phyloP scores from a whole-genome alignment of 2,888 invertebrate genomes.

The Drosophila crucigera region DNA sequence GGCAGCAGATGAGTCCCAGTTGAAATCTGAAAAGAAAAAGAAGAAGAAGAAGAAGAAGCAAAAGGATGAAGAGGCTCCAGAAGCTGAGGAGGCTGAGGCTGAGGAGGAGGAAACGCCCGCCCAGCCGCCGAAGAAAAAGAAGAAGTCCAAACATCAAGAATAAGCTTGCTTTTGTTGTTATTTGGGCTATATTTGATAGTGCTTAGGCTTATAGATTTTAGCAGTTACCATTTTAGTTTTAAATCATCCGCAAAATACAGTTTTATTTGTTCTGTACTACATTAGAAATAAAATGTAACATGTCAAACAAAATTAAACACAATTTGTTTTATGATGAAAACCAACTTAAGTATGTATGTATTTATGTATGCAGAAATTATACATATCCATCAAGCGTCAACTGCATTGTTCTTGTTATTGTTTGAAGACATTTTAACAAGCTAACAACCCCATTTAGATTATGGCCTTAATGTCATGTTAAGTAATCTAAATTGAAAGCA shows the following conservation, averaged over 20 bases:
- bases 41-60: conserved; percentile 83
- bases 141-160: conserved; percentile 61
- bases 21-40: conserved; percentile 78
- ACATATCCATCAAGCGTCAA: not conserved
- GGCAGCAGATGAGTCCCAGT: conserved; percentile 43
- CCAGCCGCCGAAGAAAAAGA: conserved; percentile 51
- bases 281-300: conserved; percentile 72
- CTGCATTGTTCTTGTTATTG: not conserved
- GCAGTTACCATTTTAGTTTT: conserved; percentile 47
- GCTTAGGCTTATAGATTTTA: conserved; percentile 34
- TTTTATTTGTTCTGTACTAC: conserved; percentile 52
- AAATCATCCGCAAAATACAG: conserved; percentile 22
- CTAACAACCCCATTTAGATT: not conserved
- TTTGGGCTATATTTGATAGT: conserved; percentile 20
- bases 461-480: not conserved
- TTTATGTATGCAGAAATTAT: not conserved
- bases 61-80: conserved; percentile 67
- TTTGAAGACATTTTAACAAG: not conserved
- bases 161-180: conserved; percentile 5
- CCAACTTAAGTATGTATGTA: not conserved
- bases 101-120: conserved; percentile 34
- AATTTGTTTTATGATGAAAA: not conserved
- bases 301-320: conserved; percentile 4
- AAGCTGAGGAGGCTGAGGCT: conserved; percentile 45
- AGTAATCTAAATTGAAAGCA: not conserved